Evolutionary conservation across 2,888 invertebrate genomes (phyloP), one percentile per base, ranked within the genome.

Genomic region (Zhuqinia jingwanae): DNA sequence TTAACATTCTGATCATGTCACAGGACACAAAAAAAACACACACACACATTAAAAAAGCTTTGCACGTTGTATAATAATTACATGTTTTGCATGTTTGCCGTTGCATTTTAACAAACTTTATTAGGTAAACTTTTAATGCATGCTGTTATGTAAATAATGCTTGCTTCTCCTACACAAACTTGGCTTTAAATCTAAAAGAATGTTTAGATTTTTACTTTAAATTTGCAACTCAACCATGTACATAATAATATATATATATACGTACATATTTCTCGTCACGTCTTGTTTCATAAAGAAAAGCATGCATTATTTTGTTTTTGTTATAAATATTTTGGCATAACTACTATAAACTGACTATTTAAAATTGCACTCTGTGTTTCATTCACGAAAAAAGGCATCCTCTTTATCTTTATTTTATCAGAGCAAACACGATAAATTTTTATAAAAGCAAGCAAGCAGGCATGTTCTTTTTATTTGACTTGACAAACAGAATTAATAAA

Each of bases 251-350:
- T n/a, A n/a, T n/a, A n/a, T n/a, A n/a, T n/a, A n/a, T n/a, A n/a
- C n/a, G n/a, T n/a, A n/a, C n/a, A n/a, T n/a, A n/a, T n/a, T 47
- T 70, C 22, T 70, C 27, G 22, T 68, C 68, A 68, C 45, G n/a
- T n/a, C n/a, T n/a, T n/a, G n/a, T n/a, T n/a, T n/a, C n/a, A n/a
- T n/a, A n/a, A n/a, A n/a, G n/a, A n/a, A n/a, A n/a, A n/a, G n/a
- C n/a, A n/a, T n/a, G n/a, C n/a, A n/a, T n/a, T n/a, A n/a, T n/a
- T n/a, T n/a, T n/a, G n/a, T n/a, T n/a, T n/a, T n/a, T n/a, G n/a
- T n/a, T n/a, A n/a, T n/a, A n/a, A n/a, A n/a, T n/a, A n/a, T n/a
- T n/a, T n/a, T n/a, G n/a, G n/a, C n/a, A n/a, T n/a, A n/a, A n/a
- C n/a, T n/a, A n/a, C n/a, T n/a, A n/a, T n/a, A n/a, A n/a, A n/a